These are phyloP conservation scores for Atherix ibis DNA, from an alignment of 2,888 invertebrate species.

Conservation along the genomic window DNA sequence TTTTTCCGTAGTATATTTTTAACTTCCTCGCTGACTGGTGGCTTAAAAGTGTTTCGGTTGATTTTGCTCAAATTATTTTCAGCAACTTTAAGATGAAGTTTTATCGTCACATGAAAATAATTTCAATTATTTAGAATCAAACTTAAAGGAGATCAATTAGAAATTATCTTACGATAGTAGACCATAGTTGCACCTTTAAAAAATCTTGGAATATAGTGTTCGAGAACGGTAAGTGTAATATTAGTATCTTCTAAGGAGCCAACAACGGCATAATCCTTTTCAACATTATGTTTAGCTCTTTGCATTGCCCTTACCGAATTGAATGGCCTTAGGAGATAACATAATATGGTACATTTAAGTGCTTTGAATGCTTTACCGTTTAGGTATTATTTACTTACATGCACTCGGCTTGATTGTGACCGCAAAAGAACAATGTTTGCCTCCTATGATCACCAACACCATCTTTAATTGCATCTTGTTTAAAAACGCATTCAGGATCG, in stretches of 20 bases:
- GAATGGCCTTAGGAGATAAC: conserved; percentile 69
- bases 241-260: conserved; percentile 79
- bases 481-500: conserved; percentile 62
- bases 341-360: no score
- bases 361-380: no score
- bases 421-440: conserved; percentile 73
- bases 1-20: conserved; percentile 68
- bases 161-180: conserved; percentile 52
- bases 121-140: not conserved
- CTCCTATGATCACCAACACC: conserved; percentile 69
- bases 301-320: conserved; percentile 68
- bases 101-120: no score
- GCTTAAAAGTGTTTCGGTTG: conserved; percentile 70
- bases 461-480: conserved; percentile 59
- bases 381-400: conserved; percentile 13
- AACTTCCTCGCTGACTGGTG: conserved; percentile 65
- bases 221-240: conserved; percentile 64
- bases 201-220: conserved; percentile 69
- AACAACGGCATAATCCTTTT: conserved; percentile 74
- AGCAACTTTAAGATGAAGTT: no score
- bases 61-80: conserved; percentile 44
- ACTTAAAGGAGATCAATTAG: not conserved
- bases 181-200: conserved; percentile 59
- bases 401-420: conserved; percentile 42
- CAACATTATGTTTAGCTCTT: conserved; percentile 69